phyloP scores from a whole-genome alignment of 2,888 invertebrate genomes.

The Lymantria monacha region DNA sequence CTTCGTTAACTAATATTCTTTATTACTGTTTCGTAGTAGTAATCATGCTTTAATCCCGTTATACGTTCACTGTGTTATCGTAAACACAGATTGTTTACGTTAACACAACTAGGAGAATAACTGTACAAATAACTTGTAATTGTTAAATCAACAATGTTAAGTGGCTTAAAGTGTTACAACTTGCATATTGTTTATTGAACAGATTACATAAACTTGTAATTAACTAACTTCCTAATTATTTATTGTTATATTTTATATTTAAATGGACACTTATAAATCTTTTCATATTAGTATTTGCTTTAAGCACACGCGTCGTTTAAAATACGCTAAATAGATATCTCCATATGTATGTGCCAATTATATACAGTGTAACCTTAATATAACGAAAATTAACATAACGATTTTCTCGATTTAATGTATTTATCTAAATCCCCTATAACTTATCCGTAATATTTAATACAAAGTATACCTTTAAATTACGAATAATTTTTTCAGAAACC shows the following conservation, averaged over 20 bases:
- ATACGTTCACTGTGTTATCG: constrained; percentile 34
- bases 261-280: not conserved
- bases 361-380: too few species aligned
- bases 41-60: constrained; percentile 46
- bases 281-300: too few species aligned
- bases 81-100: constrained; percentile 29
- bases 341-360: too few species aligned
- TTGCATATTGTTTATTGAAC: not conserved
- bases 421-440: too few species aligned
- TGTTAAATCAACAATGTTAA: constrained; percentile 26
- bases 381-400: too few species aligned
- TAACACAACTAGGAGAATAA: constrained; percentile 6
- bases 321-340: too few species aligned
- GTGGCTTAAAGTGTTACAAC: too few species aligned
- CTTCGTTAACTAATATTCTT: constrained; percentile 16
- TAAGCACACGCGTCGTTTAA: too few species aligned
- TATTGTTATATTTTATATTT: not conserved
- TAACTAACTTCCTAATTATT: not conserved
- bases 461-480: too few species aligned
- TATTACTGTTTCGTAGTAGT: constrained; percentile 33
- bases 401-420: too few species aligned
- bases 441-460: too few species aligned
- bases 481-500: too few species aligned
- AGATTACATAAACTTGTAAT: not conserved
- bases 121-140: constrained; percentile 29